These are phyloP conservation scores for Mormyrus iriodes DNA, from an alignment of 2,113 vertebrate genomes.

Conservation along the genomic window DNA sequence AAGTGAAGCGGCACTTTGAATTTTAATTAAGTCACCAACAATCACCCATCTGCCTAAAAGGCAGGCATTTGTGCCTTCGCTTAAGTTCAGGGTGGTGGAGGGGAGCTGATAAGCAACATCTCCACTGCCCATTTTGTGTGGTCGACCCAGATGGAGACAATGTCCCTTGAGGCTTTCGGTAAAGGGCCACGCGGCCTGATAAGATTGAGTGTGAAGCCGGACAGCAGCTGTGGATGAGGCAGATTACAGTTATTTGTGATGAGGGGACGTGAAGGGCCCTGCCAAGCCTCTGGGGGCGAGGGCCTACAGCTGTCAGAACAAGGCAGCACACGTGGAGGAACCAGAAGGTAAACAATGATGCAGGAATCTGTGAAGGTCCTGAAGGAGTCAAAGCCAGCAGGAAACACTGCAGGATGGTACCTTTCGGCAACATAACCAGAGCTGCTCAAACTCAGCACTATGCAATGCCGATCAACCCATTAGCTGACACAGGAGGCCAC, in stretches of 20 bases:
- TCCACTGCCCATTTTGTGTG: background rate
- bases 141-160: background rate
- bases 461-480: background rate
- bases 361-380: background rate
- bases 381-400: background rate
- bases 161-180: background rate
- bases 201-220: conserved; percentile 1
- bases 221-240: conserved; percentile 1
- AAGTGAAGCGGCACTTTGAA: conserved; percentile 10
- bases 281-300: background rate
- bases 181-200: background rate
- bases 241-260: conserved; percentile 10
- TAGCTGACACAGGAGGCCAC: background rate
- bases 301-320: background rate
- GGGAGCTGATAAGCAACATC: background rate
- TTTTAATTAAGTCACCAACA: conserved; percentile 10
- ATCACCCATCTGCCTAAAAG: background rate
- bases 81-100: background rate
- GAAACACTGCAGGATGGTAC: background rate
- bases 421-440: background rate
- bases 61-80: background rate
- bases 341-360: background rate
- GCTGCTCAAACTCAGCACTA: background rate
- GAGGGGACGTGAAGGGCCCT: background rate
- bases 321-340: background rate